These are phyloP conservation scores for Choloepus hoffmanni DNA, from an alignment of 2,113 vertebrate species.

Conservation along the genomic window DNA sequence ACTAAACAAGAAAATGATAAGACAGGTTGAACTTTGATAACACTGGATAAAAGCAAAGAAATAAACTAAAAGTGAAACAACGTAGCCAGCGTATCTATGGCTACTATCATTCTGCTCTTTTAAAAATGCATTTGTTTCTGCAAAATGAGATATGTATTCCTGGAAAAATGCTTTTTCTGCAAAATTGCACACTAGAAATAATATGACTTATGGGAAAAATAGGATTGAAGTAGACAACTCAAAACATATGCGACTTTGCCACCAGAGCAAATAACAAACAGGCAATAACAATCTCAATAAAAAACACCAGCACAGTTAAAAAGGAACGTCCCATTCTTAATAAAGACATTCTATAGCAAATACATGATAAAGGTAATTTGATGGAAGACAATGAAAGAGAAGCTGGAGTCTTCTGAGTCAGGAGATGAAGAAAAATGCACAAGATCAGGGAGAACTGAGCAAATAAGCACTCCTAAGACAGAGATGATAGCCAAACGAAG, in stretches of 20 bases:
- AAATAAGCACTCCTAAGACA: fast-evolving
- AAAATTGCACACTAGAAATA: constrained; percentile 70
- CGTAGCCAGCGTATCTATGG: background rate
- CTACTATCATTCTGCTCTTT: constrained; percentile 31
- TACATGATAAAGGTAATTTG: background rate
- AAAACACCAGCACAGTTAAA: constrained; percentile 21
- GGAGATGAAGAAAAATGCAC: background rate
- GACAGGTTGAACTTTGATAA: constrained; percentile 20
- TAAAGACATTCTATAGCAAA: constrained; percentile 17
- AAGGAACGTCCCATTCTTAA: background rate
- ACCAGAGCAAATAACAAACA: background rate
- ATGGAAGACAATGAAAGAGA: background rate
- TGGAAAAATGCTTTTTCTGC: background rate
- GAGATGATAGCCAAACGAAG: background rate
- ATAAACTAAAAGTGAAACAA: background rate
- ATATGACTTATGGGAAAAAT: constrained; percentile 44
- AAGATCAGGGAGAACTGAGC: background rate
- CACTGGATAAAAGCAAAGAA: background rate
- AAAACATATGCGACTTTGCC: constrained; percentile 14
- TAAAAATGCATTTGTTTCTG: constrained; percentile 14
- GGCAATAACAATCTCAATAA: background rate
- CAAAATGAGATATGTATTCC: constrained; percentile 37
- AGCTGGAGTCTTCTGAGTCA: background rate
- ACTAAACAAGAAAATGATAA: background rate
- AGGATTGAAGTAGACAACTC: background rate